Evolutionary conservation across 2,113 vertebrate genomes (phyloP).

Genomic region (Ceuthmochares aereus): DNA sequence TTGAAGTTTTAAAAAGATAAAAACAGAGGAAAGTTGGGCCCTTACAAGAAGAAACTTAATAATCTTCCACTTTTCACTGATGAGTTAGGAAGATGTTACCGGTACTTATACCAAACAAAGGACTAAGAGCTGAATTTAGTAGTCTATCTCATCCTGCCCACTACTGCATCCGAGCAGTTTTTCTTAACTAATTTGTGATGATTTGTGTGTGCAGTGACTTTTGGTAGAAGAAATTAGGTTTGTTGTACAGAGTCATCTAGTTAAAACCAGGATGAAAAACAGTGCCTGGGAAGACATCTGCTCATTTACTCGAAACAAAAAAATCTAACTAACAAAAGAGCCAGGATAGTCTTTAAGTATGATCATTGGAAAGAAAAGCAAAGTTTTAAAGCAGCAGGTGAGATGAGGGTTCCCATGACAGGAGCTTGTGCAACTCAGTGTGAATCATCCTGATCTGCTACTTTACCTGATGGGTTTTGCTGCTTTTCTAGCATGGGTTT

Average conservation of each 20-base stretch:
- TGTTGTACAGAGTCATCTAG: background rate
- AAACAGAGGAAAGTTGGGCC: background rate
- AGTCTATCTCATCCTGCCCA: background rate
- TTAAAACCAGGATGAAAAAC: background rate
- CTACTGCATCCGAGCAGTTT: background rate
- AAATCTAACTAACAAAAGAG: background rate
- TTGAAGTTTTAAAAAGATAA: background rate
- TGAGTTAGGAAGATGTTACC: background rate
- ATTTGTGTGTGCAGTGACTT: background rate
- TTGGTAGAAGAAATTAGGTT: background rate
- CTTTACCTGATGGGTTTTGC: background rate
- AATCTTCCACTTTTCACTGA: background rate
- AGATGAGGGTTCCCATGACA: background rate
- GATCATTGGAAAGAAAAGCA: background rate
- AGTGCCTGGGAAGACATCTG: background rate
- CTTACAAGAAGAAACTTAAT: background rate
- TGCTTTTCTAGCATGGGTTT: background rate
- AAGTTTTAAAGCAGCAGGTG: background rate
- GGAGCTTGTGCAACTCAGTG: background rate
- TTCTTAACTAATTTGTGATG: background rate
- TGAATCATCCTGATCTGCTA: background rate
- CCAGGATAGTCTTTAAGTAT: background rate
- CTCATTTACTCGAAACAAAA: background rate
- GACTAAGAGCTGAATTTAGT: background rate
- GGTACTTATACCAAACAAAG: background rate